Evolutionary conservation across 1,140 invertebrate species (phyloP).

Genomic region (Cotesia glomerata): DNA sequence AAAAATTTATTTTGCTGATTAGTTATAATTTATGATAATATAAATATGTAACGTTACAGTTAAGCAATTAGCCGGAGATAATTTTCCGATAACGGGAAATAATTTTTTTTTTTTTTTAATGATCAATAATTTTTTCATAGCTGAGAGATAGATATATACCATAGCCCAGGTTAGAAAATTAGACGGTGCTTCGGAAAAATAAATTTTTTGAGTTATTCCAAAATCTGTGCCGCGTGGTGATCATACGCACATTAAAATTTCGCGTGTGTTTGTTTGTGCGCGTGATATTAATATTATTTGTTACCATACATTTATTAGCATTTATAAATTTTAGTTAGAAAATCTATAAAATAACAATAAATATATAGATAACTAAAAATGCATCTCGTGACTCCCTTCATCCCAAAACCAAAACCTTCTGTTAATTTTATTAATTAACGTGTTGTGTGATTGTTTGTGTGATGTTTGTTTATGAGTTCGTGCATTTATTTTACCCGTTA

Average conservation of each 20-base stretch:
- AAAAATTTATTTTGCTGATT: background rate
- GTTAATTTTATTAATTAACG: background rate
- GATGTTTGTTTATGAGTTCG: slow-evolving; percentile 6
- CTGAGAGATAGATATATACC: slow-evolving; percentile 11
- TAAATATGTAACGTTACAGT: background rate
- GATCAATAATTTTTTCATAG: background rate
- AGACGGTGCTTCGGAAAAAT: slow-evolving; percentile 21
- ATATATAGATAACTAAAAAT: background rate
- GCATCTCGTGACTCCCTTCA: slow-evolving; percentile 27
- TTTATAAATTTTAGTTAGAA: background rate
- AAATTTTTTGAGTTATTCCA: background rate
- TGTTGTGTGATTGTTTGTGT: slow-evolving; percentile 7
- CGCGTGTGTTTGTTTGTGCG: slow-evolving; percentile 24
- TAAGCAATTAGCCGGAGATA: no score
- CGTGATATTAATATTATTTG: slow-evolving; percentile 20
- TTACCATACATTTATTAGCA: background rate
- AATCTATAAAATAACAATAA: no score
- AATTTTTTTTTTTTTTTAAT: background rate
- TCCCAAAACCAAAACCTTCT: slow-evolving; percentile 8
- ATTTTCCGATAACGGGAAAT: no score
- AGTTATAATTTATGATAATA: background rate
- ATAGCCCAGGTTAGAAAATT: slow-evolving; percentile 15
- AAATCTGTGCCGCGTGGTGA: slow-evolving; percentile 19
- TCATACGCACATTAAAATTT: background rate
- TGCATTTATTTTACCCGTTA: background rate